These are phyloP conservation scores for Lasioglossum pauxillum DNA, from an alignment of 2,888 invertebrate genomes.

Conservation along the genomic window DNA sequence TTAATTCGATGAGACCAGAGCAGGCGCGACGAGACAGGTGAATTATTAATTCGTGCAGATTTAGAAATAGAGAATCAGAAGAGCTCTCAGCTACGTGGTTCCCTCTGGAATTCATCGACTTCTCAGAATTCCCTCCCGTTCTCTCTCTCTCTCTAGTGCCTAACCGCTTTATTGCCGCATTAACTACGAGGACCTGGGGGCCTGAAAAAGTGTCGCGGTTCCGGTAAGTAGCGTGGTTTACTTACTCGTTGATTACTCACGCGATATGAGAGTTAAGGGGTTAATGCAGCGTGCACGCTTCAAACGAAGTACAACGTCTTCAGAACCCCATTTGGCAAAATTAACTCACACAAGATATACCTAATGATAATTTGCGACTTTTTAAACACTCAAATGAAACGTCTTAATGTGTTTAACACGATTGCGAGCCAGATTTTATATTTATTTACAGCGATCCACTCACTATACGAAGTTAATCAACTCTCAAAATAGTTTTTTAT, in stretches of 20 bases:
- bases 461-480: not conserved
- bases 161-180: not conserved
- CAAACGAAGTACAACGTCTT: not conserved
- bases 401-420: no score
- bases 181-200: not conserved
- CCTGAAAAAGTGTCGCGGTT: conserved; percentile 9
- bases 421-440: no score
- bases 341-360: not conserved
- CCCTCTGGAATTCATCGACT: conserved; percentile 9
- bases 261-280: conserved; percentile 7
- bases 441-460: no score
- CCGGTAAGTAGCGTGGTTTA: conserved; percentile 8
- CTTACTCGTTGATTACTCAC: conserved; percentile 15
- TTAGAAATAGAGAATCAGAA: not conserved
- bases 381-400: not conserved
- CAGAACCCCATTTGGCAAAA: not conserved
- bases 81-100: not conserved
- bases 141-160: no score
- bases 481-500: not conserved
- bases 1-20: not conserved
- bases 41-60: not conserved
- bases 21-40: not conserved
- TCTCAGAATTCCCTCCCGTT: not conserved
- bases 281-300: not conserved
- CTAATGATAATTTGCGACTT: not conserved